Evolutionary conservation across 2,797 vertebrate species (phyloP).

Genomic region (Thalassophryne amazonica): DNA sequence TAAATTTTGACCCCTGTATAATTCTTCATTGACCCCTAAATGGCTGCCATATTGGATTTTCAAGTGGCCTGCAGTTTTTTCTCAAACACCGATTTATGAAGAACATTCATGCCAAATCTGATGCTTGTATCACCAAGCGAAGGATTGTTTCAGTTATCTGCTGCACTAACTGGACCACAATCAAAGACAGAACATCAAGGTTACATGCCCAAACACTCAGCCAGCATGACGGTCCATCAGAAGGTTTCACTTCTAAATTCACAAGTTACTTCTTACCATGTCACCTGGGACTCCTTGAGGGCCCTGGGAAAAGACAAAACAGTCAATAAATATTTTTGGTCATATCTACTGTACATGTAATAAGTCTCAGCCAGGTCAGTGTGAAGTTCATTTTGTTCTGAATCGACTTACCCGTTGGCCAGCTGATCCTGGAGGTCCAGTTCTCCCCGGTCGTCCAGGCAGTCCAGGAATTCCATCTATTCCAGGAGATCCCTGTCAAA

Average conservation of each 20-base stretch:
- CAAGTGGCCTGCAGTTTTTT: too few species aligned
- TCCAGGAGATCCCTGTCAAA: slow-evolving; percentile 82
- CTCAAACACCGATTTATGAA: too few species aligned
- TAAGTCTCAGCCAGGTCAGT: slow-evolving; percentile 1
- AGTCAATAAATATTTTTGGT: slow-evolving; percentile 3
- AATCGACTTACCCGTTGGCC: slow-evolving; percentile 78
- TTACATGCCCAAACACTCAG: background rate
- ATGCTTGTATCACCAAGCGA: too few species aligned
- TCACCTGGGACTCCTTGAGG: slow-evolving; percentile 79
- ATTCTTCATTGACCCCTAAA: too few species aligned
- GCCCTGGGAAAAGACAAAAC: slow-evolving; percentile 73
- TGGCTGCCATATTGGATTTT: too few species aligned
- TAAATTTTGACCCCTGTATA: too few species aligned
- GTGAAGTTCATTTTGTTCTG: background rate
- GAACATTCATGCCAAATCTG: too few species aligned
- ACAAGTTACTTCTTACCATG: slow-evolving; percentile 65
- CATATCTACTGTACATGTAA: background rate
- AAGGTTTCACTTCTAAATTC: background rate
- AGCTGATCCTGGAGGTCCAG: slow-evolving; percentile 83
- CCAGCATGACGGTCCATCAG: background rate
- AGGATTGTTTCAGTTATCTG: too few species aligned
- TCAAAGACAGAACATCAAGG: background rate
- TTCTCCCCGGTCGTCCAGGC: slow-evolving; percentile 85
- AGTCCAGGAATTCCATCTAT: slow-evolving; percentile 88
- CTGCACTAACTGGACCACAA: background rate